Percentiles rank a stretch among this genome's conserved stretches.
phyloP scores from a whole-genome alignment of 1,140 invertebrate species.

The Hormaphis cornu region DNA sequence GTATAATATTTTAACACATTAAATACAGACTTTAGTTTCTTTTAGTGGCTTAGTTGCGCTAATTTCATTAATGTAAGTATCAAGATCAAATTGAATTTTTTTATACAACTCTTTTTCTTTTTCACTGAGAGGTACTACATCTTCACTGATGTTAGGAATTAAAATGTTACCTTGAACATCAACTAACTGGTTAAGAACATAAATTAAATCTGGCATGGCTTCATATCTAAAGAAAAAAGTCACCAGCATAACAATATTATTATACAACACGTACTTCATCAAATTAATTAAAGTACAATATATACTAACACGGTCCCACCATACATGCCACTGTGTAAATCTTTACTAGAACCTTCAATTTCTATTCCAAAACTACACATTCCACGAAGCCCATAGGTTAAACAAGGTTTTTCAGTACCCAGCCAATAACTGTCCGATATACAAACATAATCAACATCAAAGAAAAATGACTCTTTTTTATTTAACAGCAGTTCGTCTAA shows the following conservation, averaged over 20 bases:
- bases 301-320: slow-evolving; percentile 73
- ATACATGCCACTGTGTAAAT: slow-evolving; percentile 91
- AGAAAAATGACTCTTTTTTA: slow-evolving; percentile 68
- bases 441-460: slow-evolving; percentile 84
- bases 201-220: slow-evolving; percentile 81
- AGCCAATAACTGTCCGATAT: slow-evolving; percentile 99
- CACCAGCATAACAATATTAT: too few relatives aligned
- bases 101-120: slow-evolving; percentile 72
- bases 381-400: slow-evolving; percentile 92
- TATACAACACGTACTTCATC: too few relatives aligned
- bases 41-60: slow-evolving; percentile 63
- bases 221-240: slow-evolving; percentile 51
- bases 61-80: slow-evolving; percentile 65
- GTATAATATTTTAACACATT: neutral
- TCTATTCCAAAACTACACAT: slow-evolving; percentile 88
- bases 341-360: slow-evolving; percentile 78
- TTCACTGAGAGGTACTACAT: slow-evolving; percentile 61
- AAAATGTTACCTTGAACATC: slow-evolving; percentile 76
- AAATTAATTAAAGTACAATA: neutral
- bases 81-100: slow-evolving; percentile 80
- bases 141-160: slow-evolving; percentile 67
- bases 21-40: slow-evolving; percentile 46
- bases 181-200: slow-evolving; percentile 69
- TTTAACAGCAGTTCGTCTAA: slow-evolving; percentile 74
- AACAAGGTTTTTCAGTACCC: slow-evolving; percentile 89